Conservation (phyloP, 2,797 vertebrate species). For the Bovichtus variegatus region DNA sequence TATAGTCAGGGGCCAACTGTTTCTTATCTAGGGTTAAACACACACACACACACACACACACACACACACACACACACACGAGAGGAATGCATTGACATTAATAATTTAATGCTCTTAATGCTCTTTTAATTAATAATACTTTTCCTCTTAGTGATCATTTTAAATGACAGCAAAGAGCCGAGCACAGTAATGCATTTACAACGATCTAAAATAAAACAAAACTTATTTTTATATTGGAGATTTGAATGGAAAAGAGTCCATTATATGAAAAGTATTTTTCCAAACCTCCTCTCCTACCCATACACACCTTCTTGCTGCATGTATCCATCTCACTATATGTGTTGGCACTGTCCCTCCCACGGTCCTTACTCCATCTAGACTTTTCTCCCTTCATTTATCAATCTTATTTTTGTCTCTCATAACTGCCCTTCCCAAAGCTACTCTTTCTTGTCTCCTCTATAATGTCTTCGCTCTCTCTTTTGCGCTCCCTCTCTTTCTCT, state of each 20-base stretch:
- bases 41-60: not conserved
- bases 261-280: not conserved
- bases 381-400: not conserved
- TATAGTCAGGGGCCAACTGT: not conserved
- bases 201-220: not conserved
- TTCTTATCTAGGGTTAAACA: not conserved
- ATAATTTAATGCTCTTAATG: slow-evolving; percentile 16
- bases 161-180: slow-evolving; percentile 8
- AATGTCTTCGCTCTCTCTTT: slow-evolving; percentile 40
- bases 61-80: not conserved
- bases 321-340: not conserved
- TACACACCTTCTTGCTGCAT: not conserved
- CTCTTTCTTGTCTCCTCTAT: slow-evolving; percentile 39
- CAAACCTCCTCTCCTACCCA: not conserved
- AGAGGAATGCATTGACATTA: not conserved
- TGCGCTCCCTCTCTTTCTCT: slow-evolving; percentile 39
- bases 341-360: not conserved
- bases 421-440: slow-evolving; percentile 10
- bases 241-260: not conserved
- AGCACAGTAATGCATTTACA: not conserved
- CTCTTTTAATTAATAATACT: too few species aligned
- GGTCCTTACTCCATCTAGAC: not conserved
- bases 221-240: not conserved
- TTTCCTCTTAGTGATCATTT: not conserved
- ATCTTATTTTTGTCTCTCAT: not conserved